Evolutionary conservation across 1,140 invertebrate species (phyloP), one percentile per base, ranked within the genome.

Genomic region (Sarcophaga bullata): DNA sequence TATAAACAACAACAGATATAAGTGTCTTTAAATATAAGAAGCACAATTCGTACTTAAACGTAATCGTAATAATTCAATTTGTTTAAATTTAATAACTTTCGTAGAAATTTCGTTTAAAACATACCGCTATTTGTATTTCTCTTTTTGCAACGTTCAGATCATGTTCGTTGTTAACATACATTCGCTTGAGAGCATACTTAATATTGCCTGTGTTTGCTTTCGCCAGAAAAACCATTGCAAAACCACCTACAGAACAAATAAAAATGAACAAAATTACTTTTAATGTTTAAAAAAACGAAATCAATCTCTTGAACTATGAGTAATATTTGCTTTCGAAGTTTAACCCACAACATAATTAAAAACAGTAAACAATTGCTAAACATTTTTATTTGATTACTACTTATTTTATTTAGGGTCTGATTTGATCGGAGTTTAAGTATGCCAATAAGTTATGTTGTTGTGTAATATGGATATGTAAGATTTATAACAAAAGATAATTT

Each of bases 101-200:
- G 37, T 37, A 37, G 25, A 0, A 37, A 19, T 52, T 75, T 52
- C 6, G 11, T 76, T 76, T 17, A 9, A 81, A 13, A 46, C 95
- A 95, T 92, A 97, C 96, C 87, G 95, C 94, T 90, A 98, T 97
- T 91, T 97, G 95, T 89, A 98, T 97, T 92, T 98, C 97, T 86
- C 96, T 93, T 90, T 97, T 96, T 84, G 95, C 96, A 85, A 96
- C 95, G 90, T 94, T 94, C 84, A 98, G 92, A 91, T 97, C 96
- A 86, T 95, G 93, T 87, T 97, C 96, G 91, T 97, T 97, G 90
- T 98, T 98, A 84, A 98, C 97, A 91, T 96, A 97, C 94, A 97
- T 95, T 84, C 97, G 92, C 91, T 98, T 98, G 75, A 98, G 92
- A 81, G 97, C 97, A 93, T 95, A 97, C 86, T 94, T 92, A 68